These are phyloP conservation scores for Digitonthophagus gazella DNA, from an alignment of 2,888 invertebrate species.

Conservation along the genomic window DNA sequence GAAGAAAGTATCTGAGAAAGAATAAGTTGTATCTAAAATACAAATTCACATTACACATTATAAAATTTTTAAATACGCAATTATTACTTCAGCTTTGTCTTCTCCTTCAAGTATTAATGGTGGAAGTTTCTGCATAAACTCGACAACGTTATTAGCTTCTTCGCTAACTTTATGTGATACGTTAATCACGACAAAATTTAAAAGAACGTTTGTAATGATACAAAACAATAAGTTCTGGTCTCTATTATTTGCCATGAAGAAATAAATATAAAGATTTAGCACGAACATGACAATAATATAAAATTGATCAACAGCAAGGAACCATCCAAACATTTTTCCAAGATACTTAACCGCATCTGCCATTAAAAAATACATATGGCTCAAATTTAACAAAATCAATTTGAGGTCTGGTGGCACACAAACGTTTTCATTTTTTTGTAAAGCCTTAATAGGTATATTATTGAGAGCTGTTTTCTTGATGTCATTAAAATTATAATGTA, in stretches of 20 bases:
- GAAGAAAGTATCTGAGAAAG: constrained; percentile 36
- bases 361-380: constrained; percentile 34
- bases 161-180: constrained; percentile 34
- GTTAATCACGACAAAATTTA: constrained; percentile 31
- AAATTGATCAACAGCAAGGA: constrained; percentile 36
- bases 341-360: constrained; percentile 33
- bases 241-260: constrained; percentile 21
- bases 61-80: too few species aligned
- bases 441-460: constrained; percentile 4
- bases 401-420: constrained; percentile 19
- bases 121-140: constrained; percentile 36
- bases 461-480: constrained; percentile 30
- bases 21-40: constrained; percentile 39
- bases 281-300: constrained; percentile 34
- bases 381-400: constrained; percentile 28
- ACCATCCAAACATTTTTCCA: constrained; percentile 35
- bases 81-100: constrained; percentile 37
- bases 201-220: constrained; percentile 30
- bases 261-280: constrained; percentile 33
- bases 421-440: background rate
- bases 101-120: constrained; percentile 34
- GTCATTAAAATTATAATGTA: constrained; percentile 30
- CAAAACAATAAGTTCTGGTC: constrained; percentile 30
- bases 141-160: constrained; percentile 33
- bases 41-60: constrained; percentile 10